Evolutionary conservation across 2,113 vertebrate genomes (phyloP).

Genomic region (Rhineura floridana): DNA sequence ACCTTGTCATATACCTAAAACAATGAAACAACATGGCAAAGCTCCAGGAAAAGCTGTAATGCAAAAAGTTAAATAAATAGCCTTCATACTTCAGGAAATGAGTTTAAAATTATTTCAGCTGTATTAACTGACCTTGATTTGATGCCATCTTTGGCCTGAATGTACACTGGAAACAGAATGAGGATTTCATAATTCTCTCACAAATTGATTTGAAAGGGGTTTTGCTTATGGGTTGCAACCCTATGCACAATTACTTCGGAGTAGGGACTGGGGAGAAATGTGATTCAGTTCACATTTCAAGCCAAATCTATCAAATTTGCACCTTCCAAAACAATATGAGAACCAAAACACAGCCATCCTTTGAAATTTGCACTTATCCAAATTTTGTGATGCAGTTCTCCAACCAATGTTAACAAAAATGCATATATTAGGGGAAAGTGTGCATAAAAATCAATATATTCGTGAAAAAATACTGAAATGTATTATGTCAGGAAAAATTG

Average conservation of each 20-base stretch:
- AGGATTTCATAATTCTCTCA: background rate
- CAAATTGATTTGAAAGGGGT: background rate
- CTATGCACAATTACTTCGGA: background rate
- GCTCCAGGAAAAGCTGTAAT: background rate
- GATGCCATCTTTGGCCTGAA: background rate
- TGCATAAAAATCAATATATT: background rate
- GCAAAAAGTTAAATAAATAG: slow-evolving; percentile 26
- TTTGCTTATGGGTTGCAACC: background rate
- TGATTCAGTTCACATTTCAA: no score
- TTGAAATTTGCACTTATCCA: no score
- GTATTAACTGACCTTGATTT: slow-evolving; percentile 4
- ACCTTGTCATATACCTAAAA: slow-evolving; percentile 7
- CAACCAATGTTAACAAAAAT: no score
- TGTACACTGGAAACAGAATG: background rate
- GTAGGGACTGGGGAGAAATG: no score
- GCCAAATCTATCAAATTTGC: no score
- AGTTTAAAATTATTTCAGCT: slow-evolving; percentile 8
- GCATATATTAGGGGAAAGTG: no score
- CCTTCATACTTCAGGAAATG: background rate
- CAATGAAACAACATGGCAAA: background rate
- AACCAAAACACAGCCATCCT: no score
- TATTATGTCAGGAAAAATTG: no score
- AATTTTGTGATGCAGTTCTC: no score
- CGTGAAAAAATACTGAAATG: no score
- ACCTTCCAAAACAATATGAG: no score